A percentile compares a stretch with the other conserved stretches of the same genome.
These are phyloP conservation scores for Cylloceria caligata DNA, from an alignment of 2,888 invertebrate species.

Conservation along the genomic window DNA sequence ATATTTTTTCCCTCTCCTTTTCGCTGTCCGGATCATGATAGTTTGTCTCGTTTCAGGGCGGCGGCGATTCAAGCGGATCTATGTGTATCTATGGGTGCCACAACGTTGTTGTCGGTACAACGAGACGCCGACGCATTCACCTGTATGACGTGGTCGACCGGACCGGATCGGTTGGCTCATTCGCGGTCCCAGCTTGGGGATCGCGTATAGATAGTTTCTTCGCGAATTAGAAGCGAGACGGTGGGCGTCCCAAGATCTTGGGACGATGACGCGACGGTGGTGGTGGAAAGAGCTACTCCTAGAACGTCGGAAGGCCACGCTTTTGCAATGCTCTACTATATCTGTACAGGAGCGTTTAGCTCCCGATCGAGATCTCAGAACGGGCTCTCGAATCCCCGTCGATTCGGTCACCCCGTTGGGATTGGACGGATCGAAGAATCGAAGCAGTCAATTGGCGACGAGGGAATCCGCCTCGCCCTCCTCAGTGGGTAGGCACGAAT, in stretches of 20 bases:
- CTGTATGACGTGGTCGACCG: slow-evolving; percentile 81
- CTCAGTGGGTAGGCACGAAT: slow-evolving; percentile 17
- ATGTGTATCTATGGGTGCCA: slow-evolving; percentile 24
- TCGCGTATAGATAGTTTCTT: slow-evolving; percentile 57
- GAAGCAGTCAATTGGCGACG: slow-evolving; percentile 58
- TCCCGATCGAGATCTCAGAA: slow-evolving; percentile 21
- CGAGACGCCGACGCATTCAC: slow-evolving; percentile 80
- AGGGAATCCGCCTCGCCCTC: slow-evolving; percentile 50
- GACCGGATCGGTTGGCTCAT: slow-evolving; percentile 74
- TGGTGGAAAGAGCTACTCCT: slow-evolving; percentile 50
- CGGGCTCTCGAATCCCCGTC: slow-evolving; percentile 54
- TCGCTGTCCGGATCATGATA: slow-evolving; percentile 41
- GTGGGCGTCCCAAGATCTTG: slow-evolving; percentile 75
- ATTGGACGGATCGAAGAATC: slow-evolving; percentile 61
- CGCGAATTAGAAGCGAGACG: slow-evolving; percentile 77
- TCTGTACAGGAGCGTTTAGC: slow-evolving; percentile 33
- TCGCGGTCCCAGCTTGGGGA: slow-evolving; percentile 45
- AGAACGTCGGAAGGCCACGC: slow-evolving; percentile 35
- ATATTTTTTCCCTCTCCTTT: slow-evolving; percentile 35
- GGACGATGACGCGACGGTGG: slow-evolving; percentile 43
- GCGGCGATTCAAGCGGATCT: slow-evolving; percentile 37
- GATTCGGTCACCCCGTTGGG: slow-evolving; percentile 32
- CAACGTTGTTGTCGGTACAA: slow-evolving; percentile 49
- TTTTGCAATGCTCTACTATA: slow-evolving; percentile 1
- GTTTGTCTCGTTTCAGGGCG: slow-evolving; percentile 47